Base-by-base conservation (phyloP, 2,113 vertebrate genomes). In the Engraulis encrasicolus region DNA sequence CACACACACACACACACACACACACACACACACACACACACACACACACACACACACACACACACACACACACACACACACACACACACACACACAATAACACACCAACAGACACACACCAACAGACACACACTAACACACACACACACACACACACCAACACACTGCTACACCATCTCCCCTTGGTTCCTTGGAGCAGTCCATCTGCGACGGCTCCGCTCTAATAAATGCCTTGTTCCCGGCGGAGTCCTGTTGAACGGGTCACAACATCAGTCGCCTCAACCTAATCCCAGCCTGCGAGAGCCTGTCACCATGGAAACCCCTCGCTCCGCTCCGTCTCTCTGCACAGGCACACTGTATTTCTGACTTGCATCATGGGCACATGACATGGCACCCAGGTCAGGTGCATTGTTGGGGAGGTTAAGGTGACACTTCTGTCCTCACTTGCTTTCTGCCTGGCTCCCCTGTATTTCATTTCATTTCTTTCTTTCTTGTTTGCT, bases 151-250 rank as follows among this genome's bases (percentile, higher is more conserved):
- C n/a, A n/a, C n/a, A n/a, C n/a, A n/a, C n/a, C n/a, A n/a, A n/a
- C n/a, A n/a, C n/a, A n/a, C n/a, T n/a, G n/a, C n/a, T n/a, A n/a
- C n/a, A n/a, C n/a, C n/a, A n/a, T n/a, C n/a, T n/a, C n/a, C n/a
- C n/a, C n/a, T n/a, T n/a, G n/a, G n/a, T n/a, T 34, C 66, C 66
- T 31, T 74, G 27, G 34, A 74, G 66, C 66, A 31, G 23, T 31
- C 23, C 66, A 31, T 74, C 66, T 74, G 58, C 11, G 66, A 18
- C 27, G 23, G 23, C 66, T 74, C 7, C 66, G 27, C 66, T 74
- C 12, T 74, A 74, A 74, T 74, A 74, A 74, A 74, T 74, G 23
- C 23, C 61, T 15, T 74, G 66, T 31, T 74, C 27, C 66, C 66
- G 12, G 11, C 66, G 66, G 66, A 74, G 66, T 74, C 66, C 66